Evolutionary conservation across 1,140 invertebrate species (phyloP), one percentile per base, ranked within the genome.

Genomic region (Psix sp.): DNA sequence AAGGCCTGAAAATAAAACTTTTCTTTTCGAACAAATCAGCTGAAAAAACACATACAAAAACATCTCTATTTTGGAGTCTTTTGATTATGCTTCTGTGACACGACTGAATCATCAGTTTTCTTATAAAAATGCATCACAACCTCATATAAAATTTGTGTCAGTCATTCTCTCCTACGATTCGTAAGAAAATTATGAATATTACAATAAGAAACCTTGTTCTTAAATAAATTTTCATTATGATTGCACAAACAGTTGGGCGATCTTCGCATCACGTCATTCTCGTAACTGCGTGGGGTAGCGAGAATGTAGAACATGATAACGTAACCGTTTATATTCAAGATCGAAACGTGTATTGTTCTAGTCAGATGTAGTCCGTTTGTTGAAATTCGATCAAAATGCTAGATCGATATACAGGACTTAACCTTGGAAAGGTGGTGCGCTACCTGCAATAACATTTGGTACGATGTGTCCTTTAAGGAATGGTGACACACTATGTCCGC

Each of bases 361-460:
- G 6, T n/a, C 21, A 2, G 1, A 10, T 29, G 11, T 16, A 17
- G 18, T 13, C 21, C 45, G 38, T 24, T 60, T 31, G 16, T 39
- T 57, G 20, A 1, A 35, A 11, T 15, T 20, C 35, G 20, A 11
- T 24, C 9, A 52, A 63, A 63, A 20, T 29, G 20, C 15, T 33
- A 10, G 7, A 21, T 35, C 24, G n/a, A 24, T 13, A 24, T 68
- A 59, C 36, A n/a, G 7, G 33, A 31, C 35, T 52, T 31, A 13
- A 39, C 17, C 17, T 36, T 18, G 21, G 24, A 70, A 70, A 60
- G 40, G 43, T 29, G 9, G 20, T 60, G 57, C 38, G 21, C 6
- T 73, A 74, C 71, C 71, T 74, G 71, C 36, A 31, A 71, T 71
- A 56, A 56, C 21, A n/a, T 67, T 63, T 29, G 57, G 49, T 33